A percentile compares a stretch with the other conserved stretches of the same genome.
Conservation (phyloP, 2,797 vertebrate species). For the Tauraco hartlaubi region DNA sequence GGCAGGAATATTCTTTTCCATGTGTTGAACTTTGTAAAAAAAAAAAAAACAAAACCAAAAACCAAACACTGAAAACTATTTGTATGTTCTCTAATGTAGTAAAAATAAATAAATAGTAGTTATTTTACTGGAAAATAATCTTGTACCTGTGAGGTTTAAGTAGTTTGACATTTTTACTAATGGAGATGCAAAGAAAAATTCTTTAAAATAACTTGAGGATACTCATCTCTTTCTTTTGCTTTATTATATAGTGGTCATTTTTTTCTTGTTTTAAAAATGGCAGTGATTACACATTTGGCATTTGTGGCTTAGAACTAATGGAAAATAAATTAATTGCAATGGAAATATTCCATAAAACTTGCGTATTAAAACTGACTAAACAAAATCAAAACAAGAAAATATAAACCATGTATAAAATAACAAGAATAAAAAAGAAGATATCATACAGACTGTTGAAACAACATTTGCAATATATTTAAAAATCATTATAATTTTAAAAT, state of each 20-base stretch:
- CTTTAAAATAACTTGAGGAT: background rate
- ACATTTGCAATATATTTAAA: constrained; percentile 38
- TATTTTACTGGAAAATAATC: background rate
- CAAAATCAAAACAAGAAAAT: constrained; percentile 38
- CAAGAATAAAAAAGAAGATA: background rate
- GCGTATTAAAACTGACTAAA: constrained; percentile 31
- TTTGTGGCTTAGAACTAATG: constrained; percentile 37
- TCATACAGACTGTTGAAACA: constrained; percentile 3
- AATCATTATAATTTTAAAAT: constrained; percentile 54
- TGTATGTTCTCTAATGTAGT: background rate
- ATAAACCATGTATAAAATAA: constrained; percentile 26
- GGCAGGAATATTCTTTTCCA: background rate
- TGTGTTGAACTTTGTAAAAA: background rate
- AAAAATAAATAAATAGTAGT: background rate
- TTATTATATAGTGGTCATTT: background rate
- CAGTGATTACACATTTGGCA: background rate
- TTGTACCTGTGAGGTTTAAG: background rate
- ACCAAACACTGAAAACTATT: background rate
- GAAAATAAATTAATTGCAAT: constrained; percentile 41
- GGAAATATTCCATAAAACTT: constrained; percentile 39
- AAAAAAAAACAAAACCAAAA: accelerated
- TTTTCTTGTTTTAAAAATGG: constrained; percentile 12
- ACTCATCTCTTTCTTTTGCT: background rate
- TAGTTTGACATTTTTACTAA: background rate
- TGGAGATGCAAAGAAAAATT: background rate